Evolutionary conservation across 2,113 vertebrate species (phyloP).

Genomic region (Apistogramma diplotaenia): DNA sequence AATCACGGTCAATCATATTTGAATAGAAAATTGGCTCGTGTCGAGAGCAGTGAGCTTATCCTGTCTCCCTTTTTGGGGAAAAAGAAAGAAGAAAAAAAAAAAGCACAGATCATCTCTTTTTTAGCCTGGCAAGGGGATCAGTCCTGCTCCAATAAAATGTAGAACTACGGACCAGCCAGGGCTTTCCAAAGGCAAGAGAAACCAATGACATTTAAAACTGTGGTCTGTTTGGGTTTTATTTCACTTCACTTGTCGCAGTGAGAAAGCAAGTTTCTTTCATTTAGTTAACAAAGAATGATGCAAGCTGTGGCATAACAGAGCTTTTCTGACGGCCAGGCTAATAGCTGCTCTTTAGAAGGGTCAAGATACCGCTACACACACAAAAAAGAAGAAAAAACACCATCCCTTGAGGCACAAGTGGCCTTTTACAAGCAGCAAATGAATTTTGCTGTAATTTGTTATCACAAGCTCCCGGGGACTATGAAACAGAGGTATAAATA

Average conservation of each 20-base stretch:
- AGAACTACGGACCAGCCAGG: neutral
- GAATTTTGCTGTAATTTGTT: conserved; percentile 46
- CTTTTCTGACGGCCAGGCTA: neutral
- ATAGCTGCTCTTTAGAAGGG: conserved; percentile 15
- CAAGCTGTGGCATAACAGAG: neutral
- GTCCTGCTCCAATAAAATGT: neutral
- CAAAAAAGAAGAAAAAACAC: neutral
- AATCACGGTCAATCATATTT: conserved; percentile 27
- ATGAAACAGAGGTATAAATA: conserved; percentile 8
- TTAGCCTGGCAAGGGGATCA: neutral
- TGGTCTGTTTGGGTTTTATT: conserved; percentile 34
- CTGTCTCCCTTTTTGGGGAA: neutral
- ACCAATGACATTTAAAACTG: conserved; percentile 34
- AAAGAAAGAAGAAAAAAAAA: neutral
- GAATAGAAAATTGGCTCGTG: conserved; percentile 33
- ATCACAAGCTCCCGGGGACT: conserved; percentile 11
- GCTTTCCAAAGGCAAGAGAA: conserved; percentile 29
- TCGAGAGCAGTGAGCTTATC: conserved; percentile 1
- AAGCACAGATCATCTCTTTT: neutral
- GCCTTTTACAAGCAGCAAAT: conserved; percentile 47
- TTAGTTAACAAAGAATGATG: neutral
- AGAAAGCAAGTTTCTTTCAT: neutral
- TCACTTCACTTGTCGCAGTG: conserved; percentile 22
- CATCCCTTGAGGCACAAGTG: conserved; percentile 21
- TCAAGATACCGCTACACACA: neutral